These are phyloP conservation scores for Sebastes cheni DNA, from an alignment of 2,797 vertebrate genomes.

Conservation along the genomic window DNA sequence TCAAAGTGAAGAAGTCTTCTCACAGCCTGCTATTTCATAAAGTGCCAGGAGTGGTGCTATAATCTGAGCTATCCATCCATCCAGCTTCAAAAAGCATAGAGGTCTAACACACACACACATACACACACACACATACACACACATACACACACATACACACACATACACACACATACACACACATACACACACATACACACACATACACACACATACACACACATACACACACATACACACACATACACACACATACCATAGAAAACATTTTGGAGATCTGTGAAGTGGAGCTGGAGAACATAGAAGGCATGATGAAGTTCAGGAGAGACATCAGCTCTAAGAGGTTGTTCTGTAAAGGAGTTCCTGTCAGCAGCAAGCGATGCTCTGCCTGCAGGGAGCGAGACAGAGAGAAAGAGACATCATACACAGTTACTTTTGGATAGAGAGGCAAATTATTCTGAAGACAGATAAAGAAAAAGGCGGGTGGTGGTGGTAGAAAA, in stretches of 20 bases:
- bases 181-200: too few relatives aligned
- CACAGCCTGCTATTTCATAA: not conserved
- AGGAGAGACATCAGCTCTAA: constrained; percentile 96
- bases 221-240: not conserved
- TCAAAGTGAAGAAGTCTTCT: not conserved
- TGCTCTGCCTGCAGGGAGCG: constrained; percentile 85
- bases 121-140: constrained; percentile 46
- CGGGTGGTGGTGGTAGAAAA: not conserved
- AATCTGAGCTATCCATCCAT: not conserved
- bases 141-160: too few relatives aligned
- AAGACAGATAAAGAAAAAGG: not conserved
- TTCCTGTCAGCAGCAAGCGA: constrained; percentile 94
- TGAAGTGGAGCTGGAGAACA: constrained; percentile 94
- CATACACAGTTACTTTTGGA: not conserved
- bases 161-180: too few relatives aligned
- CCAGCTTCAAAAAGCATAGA: not conserved
- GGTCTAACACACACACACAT: not conserved
- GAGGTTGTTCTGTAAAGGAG: constrained; percentile 96
- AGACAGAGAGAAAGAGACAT: not conserved
- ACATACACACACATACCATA: constrained; percentile 60
- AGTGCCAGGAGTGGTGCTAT: not conserved
- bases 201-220: too few relatives aligned
- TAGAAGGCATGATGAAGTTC: constrained; percentile 98
- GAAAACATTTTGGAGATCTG: constrained; percentile 97
- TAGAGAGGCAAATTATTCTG: not conserved